Conservation (phyloP, 2,888 invertebrate genomes). For the Deroplatys truncata region DNA sequence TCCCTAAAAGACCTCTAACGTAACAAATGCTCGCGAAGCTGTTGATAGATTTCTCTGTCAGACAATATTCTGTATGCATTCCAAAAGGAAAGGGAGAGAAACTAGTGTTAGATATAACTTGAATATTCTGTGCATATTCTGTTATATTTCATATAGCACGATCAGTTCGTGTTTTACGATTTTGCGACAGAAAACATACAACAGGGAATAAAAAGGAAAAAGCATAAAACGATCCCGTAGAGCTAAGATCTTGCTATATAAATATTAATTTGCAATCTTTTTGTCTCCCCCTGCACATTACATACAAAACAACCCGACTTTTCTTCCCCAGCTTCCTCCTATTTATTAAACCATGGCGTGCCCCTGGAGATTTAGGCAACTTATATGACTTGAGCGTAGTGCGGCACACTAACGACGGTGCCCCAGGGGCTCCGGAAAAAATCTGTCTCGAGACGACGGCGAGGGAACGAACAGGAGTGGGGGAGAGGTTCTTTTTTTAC, state of each 20-base stretch:
- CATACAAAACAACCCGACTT: not conserved
- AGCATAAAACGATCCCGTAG: not conserved
- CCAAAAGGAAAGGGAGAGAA: too few species aligned
- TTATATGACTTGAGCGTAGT: not conserved
- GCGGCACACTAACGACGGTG: not conserved
- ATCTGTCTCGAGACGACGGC: not conserved
- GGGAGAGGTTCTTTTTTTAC: not conserved
- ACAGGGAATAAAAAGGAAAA: not conserved
- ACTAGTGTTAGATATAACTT: too few species aligned
- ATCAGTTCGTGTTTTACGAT: not conserved
- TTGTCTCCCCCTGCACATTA: not conserved
- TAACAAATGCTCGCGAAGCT: too few species aligned
- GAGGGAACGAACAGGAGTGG: not conserved
- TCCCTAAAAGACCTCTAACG: too few species aligned
- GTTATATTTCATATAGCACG: not conserved
- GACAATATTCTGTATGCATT: too few species aligned
- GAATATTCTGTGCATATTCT: not conserved
- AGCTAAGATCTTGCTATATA: not conserved
- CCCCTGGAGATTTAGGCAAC: not conserved
- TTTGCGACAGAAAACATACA: too few species aligned
- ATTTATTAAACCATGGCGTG: not conserved
- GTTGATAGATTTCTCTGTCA: too few species aligned
- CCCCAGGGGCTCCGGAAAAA: not conserved
- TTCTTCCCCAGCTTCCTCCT: not conserved
- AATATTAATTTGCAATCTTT: not conserved